Conservation (phyloP, 2,888 invertebrate species). For the Phengaris alcon region DNA sequence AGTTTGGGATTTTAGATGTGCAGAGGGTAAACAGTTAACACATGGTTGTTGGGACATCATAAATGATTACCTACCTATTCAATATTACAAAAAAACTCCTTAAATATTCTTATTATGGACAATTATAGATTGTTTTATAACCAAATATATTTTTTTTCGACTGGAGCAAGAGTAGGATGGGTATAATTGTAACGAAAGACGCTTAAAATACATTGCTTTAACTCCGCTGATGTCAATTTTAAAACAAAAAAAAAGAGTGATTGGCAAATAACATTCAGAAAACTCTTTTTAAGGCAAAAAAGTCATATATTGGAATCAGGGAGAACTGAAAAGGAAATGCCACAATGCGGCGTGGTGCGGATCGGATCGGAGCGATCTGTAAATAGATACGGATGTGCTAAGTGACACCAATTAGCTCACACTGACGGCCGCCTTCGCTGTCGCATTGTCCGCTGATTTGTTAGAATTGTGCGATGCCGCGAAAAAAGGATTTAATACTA, state of each 20-base stretch:
- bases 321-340: slow-evolving; percentile 33
- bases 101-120: too few relatives aligned
- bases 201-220: too few relatives aligned
- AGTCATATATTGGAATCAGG: not conserved
- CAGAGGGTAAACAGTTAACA: too few relatives aligned
- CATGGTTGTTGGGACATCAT: too few relatives aligned
- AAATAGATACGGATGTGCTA: slow-evolving; percentile 45
- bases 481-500: not conserved
- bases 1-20: slow-evolving; percentile 3
- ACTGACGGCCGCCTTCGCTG: slow-evolving; percentile 35
- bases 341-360: slow-evolving; percentile 41
- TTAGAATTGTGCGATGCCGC: not conserved
- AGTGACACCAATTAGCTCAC: slow-evolving; percentile 54
- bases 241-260: too few relatives aligned
- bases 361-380: slow-evolving; percentile 42
- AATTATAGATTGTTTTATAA: too few relatives aligned
- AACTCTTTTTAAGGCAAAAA: slow-evolving; percentile 31
- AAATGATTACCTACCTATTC: too few relatives aligned
- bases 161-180: not conserved
- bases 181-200: not conserved
- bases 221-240: too few relatives aligned
- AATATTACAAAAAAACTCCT: too few relatives aligned
- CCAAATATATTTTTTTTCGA: too few relatives aligned
- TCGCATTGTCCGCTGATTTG: slow-evolving; percentile 16
- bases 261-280: slow-evolving; percentile 35